Conservation (phyloP, 2,888 invertebrate genomes). For the Athalia circularis region DNA sequence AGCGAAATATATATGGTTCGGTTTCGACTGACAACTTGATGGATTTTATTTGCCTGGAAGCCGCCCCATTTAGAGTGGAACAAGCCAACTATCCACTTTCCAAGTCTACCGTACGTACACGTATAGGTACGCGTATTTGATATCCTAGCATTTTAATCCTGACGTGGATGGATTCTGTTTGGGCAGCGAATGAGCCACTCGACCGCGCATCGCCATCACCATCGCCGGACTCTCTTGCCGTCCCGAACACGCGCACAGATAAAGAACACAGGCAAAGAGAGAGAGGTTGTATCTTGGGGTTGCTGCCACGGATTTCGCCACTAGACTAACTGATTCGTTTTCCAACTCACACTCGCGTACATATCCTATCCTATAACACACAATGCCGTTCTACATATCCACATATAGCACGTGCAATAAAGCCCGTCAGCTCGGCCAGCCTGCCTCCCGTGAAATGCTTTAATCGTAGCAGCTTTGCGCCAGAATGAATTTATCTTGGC, state of each 20-base stretch:
- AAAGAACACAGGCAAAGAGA: not conserved
- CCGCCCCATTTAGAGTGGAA: slow-evolving; percentile 59
- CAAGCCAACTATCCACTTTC: slow-evolving; percentile 58
- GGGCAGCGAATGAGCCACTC: slow-evolving; percentile 58
- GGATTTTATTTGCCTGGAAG: slow-evolving; percentile 69
- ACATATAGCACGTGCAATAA: not conserved
- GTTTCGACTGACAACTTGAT: slow-evolving; percentile 66
- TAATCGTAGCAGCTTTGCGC: slow-evolving; percentile 39
- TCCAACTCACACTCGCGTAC: slow-evolving; percentile 2
- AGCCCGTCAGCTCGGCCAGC: not conserved
- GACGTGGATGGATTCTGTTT: slow-evolving; percentile 74
- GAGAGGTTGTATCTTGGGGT: slow-evolving; percentile 23
- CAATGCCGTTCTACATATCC: not conserved
- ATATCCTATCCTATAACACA: not conserved
- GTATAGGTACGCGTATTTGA: slow-evolving; percentile 61
- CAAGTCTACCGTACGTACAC: slow-evolving; percentile 53
- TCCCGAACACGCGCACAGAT: not conserved
- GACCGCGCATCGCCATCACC: slow-evolving; percentile 22
- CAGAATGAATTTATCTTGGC: slow-evolving; percentile 44
- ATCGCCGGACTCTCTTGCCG: not conserved
- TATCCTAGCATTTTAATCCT: slow-evolving; percentile 72
- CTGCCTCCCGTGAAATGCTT: slow-evolving; percentile 41
- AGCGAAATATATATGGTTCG: not conserved
- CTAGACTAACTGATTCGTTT: slow-evolving; percentile 11
- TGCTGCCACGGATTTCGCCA: slow-evolving; percentile 19